Percentiles rank a stretch among this genome's conserved stretches.
phyloP scores from a whole-genome alignment of 2,797 vertebrate species.

The Poecilia gillii region DNA sequence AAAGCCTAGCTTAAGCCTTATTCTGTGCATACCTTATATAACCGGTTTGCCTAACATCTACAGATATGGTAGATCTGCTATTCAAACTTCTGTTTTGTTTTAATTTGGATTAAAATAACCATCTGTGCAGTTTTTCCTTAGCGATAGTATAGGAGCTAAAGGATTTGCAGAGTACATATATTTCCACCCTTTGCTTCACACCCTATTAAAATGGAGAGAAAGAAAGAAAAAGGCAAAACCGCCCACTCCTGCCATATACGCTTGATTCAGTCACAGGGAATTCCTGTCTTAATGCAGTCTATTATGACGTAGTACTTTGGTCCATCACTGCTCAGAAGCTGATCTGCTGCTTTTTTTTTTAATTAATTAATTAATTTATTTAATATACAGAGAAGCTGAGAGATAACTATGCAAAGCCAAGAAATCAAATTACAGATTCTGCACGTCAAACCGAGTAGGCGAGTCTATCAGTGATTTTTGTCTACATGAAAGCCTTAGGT shows the following conservation, averaged over 20 bases:
- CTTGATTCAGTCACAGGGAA: background rate
- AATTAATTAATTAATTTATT: background rate
- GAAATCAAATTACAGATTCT: conserved; percentile 1
- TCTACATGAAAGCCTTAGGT: background rate
- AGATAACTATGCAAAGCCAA: conserved; percentile 2
- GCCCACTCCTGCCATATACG: background rate
- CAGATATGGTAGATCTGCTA: background rate
- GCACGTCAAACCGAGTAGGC: background rate
- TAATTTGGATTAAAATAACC: background rate
- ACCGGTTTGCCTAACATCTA: background rate
- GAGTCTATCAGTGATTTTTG: background rate
- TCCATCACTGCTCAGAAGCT: background rate
- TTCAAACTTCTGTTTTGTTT: background rate
- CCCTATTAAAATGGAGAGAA: background rate
- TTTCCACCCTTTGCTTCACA: background rate
- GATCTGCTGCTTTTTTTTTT: background rate
- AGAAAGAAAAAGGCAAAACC: background rate
- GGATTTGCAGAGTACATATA: background rate
- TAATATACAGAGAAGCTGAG: background rate
- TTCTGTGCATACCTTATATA: background rate
- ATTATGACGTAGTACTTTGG: background rate
- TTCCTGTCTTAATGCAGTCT: background rate
- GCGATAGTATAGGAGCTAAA: background rate
- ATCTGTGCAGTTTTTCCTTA: background rate
- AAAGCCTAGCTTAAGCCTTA: background rate